Evolutionary conservation across 2,888 invertebrate species (phyloP), one percentile per base, ranked within the genome.

Genomic region (Caenorhabditis sulstoni): DNA sequence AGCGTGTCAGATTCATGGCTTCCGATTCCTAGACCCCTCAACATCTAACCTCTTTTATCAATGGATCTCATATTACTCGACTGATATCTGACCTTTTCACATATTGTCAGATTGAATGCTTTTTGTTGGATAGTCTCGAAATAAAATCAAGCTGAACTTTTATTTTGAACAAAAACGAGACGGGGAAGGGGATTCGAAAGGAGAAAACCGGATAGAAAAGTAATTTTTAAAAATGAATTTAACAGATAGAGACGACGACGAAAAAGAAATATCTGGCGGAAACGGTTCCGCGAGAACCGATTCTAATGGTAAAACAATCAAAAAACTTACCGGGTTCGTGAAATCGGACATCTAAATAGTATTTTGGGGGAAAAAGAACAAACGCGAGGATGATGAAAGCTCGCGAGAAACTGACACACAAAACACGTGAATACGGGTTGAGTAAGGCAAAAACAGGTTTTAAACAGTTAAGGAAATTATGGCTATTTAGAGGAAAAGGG

Each of bases 1-100:
- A 89, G 22, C 82, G 86, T 18, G 82, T 88, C 59, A 83, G 89
- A 22, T 86, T 82, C 59, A 66, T 67, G 23, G 23, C 23, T 44
- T 35, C 41, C 44, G 50, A 59, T 44, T 50, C 39, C 50, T 18
- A 16, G 39, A 11, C 9, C 11, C 45, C 29, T 37, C 52, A 29
- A 20, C 53, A n/a, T 44, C 22, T 62, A 41, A 53, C 35, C 53
- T 41, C 62, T 73, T 45, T 58, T 58, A 59, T 74, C 22, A 65
- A 41, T 37, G 58, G 73, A 73, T 58, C 74, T 65, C 74, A 71
- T 41, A 41, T 20, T 52, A 58, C 67, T 67, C 49, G 39, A 37
- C 18, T 57, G 37, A 18, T 57, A 12, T 39, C 39, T 39, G 16
- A 57, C 12, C 11, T 41, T 57, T 39, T 59, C 9, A 45, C 22